Evolutionary conservation across 2,888 invertebrate species (phyloP).

Genomic region (Drosophila setosimentum): DNA sequence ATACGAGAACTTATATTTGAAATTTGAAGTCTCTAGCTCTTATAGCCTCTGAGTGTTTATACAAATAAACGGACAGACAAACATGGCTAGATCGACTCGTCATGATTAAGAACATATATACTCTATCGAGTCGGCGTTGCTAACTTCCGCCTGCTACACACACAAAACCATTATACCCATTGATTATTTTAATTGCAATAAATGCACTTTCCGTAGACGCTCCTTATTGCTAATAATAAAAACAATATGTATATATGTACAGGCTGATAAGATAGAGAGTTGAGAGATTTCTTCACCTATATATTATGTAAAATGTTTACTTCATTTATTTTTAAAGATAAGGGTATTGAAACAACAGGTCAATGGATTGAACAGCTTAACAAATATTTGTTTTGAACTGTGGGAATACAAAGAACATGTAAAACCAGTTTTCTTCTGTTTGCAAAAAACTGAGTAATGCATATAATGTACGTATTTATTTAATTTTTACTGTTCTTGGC

Average conservation of each 20-base stretch:
- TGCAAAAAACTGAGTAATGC: not conserved
- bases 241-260: not conserved
- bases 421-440: not conserved
- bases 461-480: not conserved
- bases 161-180: not conserved
- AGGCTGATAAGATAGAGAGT: not conserved
- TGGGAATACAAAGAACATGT: not conserved
- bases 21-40: not conserved
- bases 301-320: not conserved
- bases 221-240: not conserved
- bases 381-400: not conserved
- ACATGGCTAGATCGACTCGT: not conserved
- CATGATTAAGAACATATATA: not conserved
- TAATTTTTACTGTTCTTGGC: not conserved
- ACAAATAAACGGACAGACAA: not conserved
- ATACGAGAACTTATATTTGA: not conserved
- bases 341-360: not conserved
- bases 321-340: not conserved
- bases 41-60: not conserved
- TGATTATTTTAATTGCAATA: not conserved
- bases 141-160: no score
- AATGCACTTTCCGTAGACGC: not conserved
- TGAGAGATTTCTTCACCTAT: no score
- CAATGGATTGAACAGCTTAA: not conserved
- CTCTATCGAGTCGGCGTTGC: fast-evolving